Conservation (phyloP, 2,113 vertebrate genomes). For the Tyto alba region DNA sequence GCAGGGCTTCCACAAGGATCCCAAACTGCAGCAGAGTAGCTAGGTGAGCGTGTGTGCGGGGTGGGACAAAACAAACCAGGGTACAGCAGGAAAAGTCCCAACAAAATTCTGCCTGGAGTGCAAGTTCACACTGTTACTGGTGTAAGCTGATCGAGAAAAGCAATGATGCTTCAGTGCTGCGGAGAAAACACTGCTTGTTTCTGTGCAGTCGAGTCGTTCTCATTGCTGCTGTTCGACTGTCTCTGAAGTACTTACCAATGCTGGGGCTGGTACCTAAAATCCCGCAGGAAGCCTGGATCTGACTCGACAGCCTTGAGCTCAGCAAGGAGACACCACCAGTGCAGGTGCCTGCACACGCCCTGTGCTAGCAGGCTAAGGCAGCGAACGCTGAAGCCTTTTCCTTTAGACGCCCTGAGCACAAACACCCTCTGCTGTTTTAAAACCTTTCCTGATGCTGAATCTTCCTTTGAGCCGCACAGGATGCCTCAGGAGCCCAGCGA, state of each 20-base stretch:
- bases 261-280: background rate
- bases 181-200: background rate
- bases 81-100: background rate
- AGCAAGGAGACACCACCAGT: accelerated
- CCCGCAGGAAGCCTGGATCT: background rate
- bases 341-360: accelerated
- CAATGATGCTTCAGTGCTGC: background rate
- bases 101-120: no score
- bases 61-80: no score
- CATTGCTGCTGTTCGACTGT: background rate
- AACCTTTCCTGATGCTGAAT: background rate
- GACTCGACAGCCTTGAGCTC: background rate
- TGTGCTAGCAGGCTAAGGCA: background rate
- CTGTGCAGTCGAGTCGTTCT: background rate
- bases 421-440: background rate
- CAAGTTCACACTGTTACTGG: accelerated
- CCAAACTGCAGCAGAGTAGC: background rate
- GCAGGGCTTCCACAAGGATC: background rate
- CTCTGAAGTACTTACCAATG: background rate
- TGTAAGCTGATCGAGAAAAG: background rate
- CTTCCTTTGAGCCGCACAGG: background rate
- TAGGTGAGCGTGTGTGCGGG: background rate
- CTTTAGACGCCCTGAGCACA: background rate
- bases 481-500: background rate
- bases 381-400: background rate